Conservation (phyloP, 2,888 invertebrate species). For the Limnephilus auricula region DNA sequence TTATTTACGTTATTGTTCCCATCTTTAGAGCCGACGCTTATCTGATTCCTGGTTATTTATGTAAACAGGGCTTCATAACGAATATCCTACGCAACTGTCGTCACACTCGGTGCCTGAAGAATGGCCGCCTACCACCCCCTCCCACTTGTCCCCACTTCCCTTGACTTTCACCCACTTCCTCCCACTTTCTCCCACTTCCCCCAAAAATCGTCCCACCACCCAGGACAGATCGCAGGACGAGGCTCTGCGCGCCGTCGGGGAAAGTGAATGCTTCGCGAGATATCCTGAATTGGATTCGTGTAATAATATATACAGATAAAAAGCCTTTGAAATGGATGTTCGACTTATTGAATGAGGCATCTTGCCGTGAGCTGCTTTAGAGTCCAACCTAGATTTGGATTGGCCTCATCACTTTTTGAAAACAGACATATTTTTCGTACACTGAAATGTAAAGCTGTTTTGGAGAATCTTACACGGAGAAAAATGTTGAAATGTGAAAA, state of each 20-base stretch:
- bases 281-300: constrained; percentile 25
- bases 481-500: too few relatives aligned
- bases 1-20: background rate
- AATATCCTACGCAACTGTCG: background rate
- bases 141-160: background rate
- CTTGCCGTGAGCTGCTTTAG: background rate
- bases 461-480: background rate
- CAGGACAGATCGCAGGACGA: constrained; percentile 2
- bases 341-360: background rate
- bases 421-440: too few relatives aligned
- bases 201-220: background rate
- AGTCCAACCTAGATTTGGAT: background rate
- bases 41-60: constrained; percentile 2
- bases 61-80: background rate
- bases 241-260: background rate
- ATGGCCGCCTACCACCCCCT: background rate
- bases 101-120: background rate
- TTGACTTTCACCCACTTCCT: too few relatives aligned
- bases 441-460: too few relatives aligned
- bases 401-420: background rate
- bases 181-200: background rate
- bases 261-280: constrained; percentile 38
- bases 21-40: background rate
- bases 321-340: background rate
- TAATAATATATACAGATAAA: background rate